These are phyloP conservation scores for Calephelis perditalis DNA, from an alignment of 2,888 invertebrate species.

Conservation along the genomic window DNA sequence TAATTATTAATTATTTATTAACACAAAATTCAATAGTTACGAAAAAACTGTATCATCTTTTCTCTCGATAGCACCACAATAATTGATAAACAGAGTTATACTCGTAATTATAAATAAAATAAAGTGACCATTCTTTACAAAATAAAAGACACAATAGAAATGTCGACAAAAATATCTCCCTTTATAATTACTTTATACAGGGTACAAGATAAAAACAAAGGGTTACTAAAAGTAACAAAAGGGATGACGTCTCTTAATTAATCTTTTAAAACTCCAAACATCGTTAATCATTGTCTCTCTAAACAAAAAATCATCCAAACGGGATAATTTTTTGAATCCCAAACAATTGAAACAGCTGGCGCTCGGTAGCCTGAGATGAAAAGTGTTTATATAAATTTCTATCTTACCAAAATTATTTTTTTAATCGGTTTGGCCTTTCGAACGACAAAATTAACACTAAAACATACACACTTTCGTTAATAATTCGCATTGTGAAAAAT, in stretches of 20 bases:
- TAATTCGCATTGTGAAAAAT: no score
- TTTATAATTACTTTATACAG: conserved; percentile 5
- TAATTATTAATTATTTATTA: no score
- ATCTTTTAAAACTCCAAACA: not conserved
- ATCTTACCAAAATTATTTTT: no score
- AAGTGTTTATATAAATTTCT: no score
- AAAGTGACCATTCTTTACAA: not conserved
- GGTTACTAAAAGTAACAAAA: conserved; percentile 3
- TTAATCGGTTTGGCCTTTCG: no score
- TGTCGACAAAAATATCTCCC: conserved; percentile 7
- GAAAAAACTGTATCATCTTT: no score
- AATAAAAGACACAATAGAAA: not conserved
- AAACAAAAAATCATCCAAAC: conserved; percentile 10
- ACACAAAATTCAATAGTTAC: no score
- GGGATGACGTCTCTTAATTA: conserved; percentile 11
- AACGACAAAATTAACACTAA: no score
- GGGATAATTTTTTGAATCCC: not conserved
- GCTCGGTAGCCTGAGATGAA: not conserved
- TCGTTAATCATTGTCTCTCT: conserved; percentile 9
- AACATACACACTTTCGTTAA: no score
- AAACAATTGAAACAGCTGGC: not conserved
- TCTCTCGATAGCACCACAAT: no score
- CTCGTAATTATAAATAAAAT: no score
- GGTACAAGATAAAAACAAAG: conserved; percentile 3
- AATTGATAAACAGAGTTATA: no score